Conservation (phyloP, 2,888 invertebrate species). For the Phymatocera aterrima region DNA sequence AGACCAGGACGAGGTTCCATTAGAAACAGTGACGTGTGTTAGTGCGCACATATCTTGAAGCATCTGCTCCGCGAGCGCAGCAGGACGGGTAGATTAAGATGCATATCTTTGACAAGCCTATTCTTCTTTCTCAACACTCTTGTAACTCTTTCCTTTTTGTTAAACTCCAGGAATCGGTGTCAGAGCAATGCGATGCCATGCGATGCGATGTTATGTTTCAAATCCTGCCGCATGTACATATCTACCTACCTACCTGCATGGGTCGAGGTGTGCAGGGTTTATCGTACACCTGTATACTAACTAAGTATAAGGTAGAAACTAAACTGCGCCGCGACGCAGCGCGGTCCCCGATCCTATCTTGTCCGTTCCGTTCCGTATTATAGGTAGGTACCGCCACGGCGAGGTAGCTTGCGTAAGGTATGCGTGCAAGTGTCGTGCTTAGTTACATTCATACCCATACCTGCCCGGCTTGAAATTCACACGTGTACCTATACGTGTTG, state of each 20-base stretch:
- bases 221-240: background rate
- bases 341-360: slow-evolving; percentile 23
- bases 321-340: background rate
- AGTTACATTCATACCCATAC: background rate
- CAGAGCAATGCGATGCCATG: background rate
- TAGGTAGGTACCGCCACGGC: slow-evolving; percentile 1
- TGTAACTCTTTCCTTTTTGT: slow-evolving; percentile 33
- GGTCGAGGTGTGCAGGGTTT: background rate
- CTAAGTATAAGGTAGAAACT: background rate
- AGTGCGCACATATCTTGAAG: background rate
- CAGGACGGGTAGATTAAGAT: slow-evolving; percentile 43
- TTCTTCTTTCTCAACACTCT: slow-evolving; percentile 44
- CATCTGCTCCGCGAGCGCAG: slow-evolving; percentile 28
- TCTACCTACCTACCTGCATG: no score
- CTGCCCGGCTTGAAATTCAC: background rate
- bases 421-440: background rate
- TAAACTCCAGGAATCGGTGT: slow-evolving; percentile 9
- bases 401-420: slow-evolving; percentile 24
- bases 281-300: background rate
- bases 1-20: background rate
- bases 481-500: background rate
- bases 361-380: background rate
- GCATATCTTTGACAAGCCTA: slow-evolving; percentile 41
- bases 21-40: background rate
- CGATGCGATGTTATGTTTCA: background rate